Percentiles rank a stretch among this genome's conserved stretches.
Evolutionary conservation across 2,888 invertebrate genomes (phyloP).

Genomic region (Ptychoptera albimana): DNA sequence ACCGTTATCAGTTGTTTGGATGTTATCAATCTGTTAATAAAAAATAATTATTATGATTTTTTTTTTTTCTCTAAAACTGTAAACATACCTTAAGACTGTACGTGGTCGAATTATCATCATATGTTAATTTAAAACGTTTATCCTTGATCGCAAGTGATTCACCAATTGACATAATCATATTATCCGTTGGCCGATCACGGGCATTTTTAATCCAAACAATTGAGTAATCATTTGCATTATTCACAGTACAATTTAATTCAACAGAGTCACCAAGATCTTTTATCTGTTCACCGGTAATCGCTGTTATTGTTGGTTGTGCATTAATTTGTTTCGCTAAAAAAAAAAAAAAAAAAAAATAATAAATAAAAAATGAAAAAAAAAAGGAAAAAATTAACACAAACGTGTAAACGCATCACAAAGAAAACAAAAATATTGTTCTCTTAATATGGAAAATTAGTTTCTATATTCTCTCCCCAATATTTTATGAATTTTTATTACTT

Average conservation of each 20-base stretch:
- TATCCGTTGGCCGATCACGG: conserved; percentile 18
- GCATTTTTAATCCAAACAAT: conserved; percentile 26
- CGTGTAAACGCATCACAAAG: too few species aligned
- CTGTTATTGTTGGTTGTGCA: conserved; percentile 6
- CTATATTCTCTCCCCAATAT: too few species aligned
- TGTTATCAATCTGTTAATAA: conserved; percentile 13
- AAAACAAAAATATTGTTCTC: too few species aligned
- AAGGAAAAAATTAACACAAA: neutral
- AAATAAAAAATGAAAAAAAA: neutral
- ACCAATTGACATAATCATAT: conserved; percentile 24
- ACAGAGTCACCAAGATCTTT: conserved; percentile 21
- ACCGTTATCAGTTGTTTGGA: conserved; percentile 26
- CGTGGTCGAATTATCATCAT: conserved; percentile 14
- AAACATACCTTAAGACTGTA: neutral
- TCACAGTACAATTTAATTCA: conserved; percentile 26
- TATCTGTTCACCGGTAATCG: conserved; percentile 10
- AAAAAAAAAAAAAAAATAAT: neutral
- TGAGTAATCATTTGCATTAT: conserved; percentile 21
- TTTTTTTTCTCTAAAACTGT: neutral
- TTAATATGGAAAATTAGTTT: too few species aligned
- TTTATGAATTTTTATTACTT: too few species aligned
- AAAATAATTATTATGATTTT: neutral
- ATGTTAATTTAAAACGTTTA: conserved; percentile 21
- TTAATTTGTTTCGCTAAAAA: neutral
- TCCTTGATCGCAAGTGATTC: conserved; percentile 22